Evolutionary conservation across 2,113 vertebrate species (phyloP).

Genomic region (Todiramphus saurophagus): DNA sequence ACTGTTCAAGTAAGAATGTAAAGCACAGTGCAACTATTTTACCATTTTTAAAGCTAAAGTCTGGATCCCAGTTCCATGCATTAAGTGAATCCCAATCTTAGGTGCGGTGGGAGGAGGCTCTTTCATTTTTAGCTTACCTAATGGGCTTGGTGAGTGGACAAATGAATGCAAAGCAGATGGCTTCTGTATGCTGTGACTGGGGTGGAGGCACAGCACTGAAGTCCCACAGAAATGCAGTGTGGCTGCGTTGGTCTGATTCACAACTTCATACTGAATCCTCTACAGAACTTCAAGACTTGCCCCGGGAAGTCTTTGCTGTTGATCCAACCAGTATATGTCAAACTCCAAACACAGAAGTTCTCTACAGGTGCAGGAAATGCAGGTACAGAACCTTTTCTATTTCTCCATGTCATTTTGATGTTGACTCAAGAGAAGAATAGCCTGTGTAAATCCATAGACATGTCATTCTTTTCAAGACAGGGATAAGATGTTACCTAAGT

Average conservation of each 20-base stretch:
- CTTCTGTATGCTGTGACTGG: not conserved
- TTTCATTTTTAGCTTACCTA: not conserved
- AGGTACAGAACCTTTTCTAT: slow-evolving; percentile 72
- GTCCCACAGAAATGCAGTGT: not conserved
- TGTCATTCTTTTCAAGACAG: not conserved
- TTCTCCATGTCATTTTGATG: not conserved
- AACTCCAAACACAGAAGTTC: slow-evolving; percentile 72
- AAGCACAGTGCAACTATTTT: not conserved
- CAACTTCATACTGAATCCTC: not conserved
- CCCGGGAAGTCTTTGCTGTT: slow-evolving; percentile 87
- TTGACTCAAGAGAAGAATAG: not conserved
- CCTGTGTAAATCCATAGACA: fast-evolving
- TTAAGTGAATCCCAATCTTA: not conserved
- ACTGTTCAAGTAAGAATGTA: not conserved
- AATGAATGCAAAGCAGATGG: not conserved
- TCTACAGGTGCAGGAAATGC: slow-evolving; percentile 95
- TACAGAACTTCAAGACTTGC: slow-evolving; percentile 84
- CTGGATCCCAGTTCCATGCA: not conserved
- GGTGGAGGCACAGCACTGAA: not conserved
- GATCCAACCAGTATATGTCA: slow-evolving; percentile 79
- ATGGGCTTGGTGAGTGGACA: not conserved
- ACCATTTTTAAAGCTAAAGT: not conserved
- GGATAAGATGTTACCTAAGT: not conserved
- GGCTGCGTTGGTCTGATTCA: not conserved
- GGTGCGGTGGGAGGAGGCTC: not conserved